Base-by-base conservation (phyloP, 2,888 invertebrate genomes). In the Drosophila sordidula region DNA sequence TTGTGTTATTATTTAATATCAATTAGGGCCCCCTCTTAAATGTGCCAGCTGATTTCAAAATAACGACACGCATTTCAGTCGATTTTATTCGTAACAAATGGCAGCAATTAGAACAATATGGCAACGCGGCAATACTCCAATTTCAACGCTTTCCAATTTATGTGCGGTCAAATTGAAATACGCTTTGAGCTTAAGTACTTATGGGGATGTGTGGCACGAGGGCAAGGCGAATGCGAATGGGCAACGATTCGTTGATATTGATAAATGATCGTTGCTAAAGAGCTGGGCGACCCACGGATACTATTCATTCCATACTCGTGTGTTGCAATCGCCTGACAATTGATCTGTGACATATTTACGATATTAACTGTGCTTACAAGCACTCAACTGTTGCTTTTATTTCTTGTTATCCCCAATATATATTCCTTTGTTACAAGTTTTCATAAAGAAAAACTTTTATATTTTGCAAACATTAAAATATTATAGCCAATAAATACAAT, bases 101-200 rank as follows among this genome's bases (percentile, higher is more conserved):
- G 70, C 70, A 68, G 87, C 83, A 84, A 84, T 84, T 84, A 84
- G 87, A 87, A 84, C 84, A 84, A 87, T 83, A 79, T 83, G 83
- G 84, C 84, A 69, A 77, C 76, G 76, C 63, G 54, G 70, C 71
- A 76, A 77, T 84, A 75, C 66, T 70, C 71, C 69, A 81, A 77
- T 84, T 87, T 84, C 64, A 78, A 69, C 80, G 77, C 70, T 75
- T 67, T 77, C 65, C 75, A 81, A 77, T 81, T 84, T 80, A 71
- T 73, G 58, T 59, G 70, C 42, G 76, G 63, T 68, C 68, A 49
- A 67, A 66, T 78, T 64, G 74, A 74, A 77, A 74, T 64, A 62
- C 57, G 70, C 41, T 56, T 6, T 1, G 12, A 47, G 72, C 67
- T 64, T 70, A 58, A 70, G 57, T 44, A 63, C 52, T 70, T 59